Percentiles rank a stretch among this genome's conserved stretches.
Conservation (phyloP, 1,140 invertebrate genomes). For the Tetragnatha versicolor region DNA sequence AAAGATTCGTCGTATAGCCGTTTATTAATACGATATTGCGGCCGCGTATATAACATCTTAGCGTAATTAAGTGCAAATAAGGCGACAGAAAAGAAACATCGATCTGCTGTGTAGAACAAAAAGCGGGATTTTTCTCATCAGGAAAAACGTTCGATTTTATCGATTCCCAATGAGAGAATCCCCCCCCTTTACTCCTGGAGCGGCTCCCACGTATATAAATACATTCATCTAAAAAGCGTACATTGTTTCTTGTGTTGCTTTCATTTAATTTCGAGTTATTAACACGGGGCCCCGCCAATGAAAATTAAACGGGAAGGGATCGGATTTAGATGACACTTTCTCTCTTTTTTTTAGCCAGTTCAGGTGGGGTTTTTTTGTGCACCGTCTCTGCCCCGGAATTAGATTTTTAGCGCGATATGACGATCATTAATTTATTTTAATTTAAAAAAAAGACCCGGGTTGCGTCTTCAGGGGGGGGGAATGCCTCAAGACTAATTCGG, state of each 20-base stretch:
- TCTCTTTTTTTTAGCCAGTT: background rate
- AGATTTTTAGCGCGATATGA: constrained; percentile 55
- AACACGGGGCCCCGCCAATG: constrained; percentile 32
- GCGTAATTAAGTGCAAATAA: constrained; percentile 55
- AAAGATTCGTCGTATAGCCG: constrained; percentile 44
- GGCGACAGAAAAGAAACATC: constrained; percentile 52
- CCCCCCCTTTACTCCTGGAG: background rate
- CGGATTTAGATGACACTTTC: too few relatives aligned
- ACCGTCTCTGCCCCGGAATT: constrained; percentile 9
- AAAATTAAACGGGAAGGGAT: constrained; percentile 49
- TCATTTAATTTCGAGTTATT: constrained; percentile 55
- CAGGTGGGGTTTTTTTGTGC: too few relatives aligned
- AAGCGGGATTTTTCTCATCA: constrained; percentile 47
- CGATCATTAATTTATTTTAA: constrained; percentile 56
- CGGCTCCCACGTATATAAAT: constrained; percentile 37
- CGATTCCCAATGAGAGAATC: constrained; percentile 50
- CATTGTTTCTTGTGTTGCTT: constrained; percentile 55
- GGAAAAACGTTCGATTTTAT: constrained; percentile 54
- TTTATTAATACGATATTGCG: constrained; percentile 52
- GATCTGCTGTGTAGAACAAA: constrained; percentile 24
- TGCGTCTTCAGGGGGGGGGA: background rate
- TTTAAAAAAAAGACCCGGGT: constrained; percentile 37
- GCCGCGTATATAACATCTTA: constrained; percentile 56
- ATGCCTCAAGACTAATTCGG: constrained; percentile 46
- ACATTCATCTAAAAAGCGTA: constrained; percentile 42